Conservation (phyloP, 2,888 invertebrate species). For the Oscheius sp. region DNA sequence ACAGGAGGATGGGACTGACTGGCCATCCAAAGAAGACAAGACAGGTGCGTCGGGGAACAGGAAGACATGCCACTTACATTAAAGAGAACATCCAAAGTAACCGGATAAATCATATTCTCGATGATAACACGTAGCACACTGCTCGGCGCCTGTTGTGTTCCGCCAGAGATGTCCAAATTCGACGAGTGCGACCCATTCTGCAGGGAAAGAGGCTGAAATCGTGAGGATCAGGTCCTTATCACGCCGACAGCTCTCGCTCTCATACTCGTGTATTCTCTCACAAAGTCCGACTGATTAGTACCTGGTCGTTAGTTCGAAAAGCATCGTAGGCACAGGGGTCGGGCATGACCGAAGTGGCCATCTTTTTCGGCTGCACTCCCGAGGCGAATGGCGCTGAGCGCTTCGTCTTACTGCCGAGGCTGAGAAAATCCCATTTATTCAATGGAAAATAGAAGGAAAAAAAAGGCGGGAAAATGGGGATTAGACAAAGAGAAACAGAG, state of each 20-base stretch:
- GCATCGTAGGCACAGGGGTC: conserved; percentile 34
- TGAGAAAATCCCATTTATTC: conserved; percentile 34
- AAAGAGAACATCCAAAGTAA: conserved; percentile 94
- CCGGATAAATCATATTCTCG: conserved; percentile 98
- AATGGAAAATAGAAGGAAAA: conserved; percentile 10
- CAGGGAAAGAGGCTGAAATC: conserved; percentile 11
- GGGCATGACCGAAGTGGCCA: conserved; percentile 40
- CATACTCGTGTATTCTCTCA: conserved; percentile 4
- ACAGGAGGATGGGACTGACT: not conserved
- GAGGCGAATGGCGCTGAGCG: conserved; percentile 34
- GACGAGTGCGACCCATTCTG: conserved; percentile 39
- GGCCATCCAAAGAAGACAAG: not conserved
- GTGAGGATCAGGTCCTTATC: not conserved
- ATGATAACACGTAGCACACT: conserved; percentile 95
- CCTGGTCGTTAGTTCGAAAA: conserved; percentile 32
- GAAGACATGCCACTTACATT: conserved; percentile 82
- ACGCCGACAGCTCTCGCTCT: not conserved
- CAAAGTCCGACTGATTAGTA: conserved; percentile 1
- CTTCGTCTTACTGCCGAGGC: conserved; percentile 41
- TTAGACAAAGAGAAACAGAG: conserved; percentile 28
- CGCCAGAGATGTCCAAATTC: conserved; percentile 83
- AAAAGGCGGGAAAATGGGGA: conserved; percentile 20
- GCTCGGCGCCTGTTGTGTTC: conserved; percentile 78
- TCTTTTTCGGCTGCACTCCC: conserved; percentile 40
- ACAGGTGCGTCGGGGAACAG: not conserved